These are phyloP conservation scores for Okamejei kenojei DNA, from an alignment of 2,797 vertebrate species.

Conservation along the genomic window DNA sequence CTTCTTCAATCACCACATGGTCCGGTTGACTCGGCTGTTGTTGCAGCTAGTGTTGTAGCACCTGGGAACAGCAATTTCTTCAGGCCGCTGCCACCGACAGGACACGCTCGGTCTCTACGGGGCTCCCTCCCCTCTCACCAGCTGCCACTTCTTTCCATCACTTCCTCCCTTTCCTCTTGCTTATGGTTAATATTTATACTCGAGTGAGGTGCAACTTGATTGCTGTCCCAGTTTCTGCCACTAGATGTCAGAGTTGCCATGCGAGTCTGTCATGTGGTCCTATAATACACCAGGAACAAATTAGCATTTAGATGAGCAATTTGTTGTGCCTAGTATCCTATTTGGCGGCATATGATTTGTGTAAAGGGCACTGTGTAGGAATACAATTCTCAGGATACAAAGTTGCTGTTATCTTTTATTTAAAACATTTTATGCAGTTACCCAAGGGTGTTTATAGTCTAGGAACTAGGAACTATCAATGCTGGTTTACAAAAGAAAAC, in stretches of 20 bases:
- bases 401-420: neutral
- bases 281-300: neutral
- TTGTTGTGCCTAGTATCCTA: neutral
- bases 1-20: too few relatives aligned
- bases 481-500: too few relatives aligned
- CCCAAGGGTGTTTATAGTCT: neutral
- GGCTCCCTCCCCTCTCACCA: too few relatives aligned
- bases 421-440: neutral
- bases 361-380: neutral
- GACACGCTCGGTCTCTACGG: too few relatives aligned
- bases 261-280: neutral
- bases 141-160: too few relatives aligned
- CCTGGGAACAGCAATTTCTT: too few relatives aligned
- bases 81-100: too few relatives aligned
- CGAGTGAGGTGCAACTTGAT: neutral
- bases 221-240: neutral
- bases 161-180: too few relatives aligned
- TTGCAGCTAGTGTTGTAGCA: too few relatives aligned
- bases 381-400: neutral
- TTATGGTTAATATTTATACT: too few relatives aligned
- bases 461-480: too few relatives aligned
- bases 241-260: conserved; percentile 24
- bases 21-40: too few relatives aligned
- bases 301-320: neutral
- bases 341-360: neutral